phyloP scores from a whole-genome alignment of 1,140 invertebrate genomes.

The Megalonaias nervosa region DNA sequence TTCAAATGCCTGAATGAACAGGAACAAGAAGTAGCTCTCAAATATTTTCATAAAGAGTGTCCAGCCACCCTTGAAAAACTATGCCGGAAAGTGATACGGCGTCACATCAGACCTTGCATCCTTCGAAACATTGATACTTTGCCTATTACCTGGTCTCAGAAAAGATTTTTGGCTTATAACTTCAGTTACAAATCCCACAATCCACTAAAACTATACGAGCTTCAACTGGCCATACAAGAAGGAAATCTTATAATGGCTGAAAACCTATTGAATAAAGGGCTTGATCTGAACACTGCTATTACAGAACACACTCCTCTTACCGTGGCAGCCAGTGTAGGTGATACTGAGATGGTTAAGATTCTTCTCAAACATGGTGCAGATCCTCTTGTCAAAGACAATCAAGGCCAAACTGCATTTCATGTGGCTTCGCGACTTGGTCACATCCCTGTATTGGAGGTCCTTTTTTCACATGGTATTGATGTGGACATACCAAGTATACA shows the following conservation, averaged over 20 bases:
- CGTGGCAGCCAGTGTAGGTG: not conserved
- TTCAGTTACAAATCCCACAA: not conserved
- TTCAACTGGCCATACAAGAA: constrained; percentile 1
- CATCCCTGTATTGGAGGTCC: not conserved
- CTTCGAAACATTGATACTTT: not conserved
- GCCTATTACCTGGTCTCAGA: not conserved
- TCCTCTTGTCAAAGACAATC: not conserved
- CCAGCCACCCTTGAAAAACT: not conserved
- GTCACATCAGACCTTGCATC: not conserved
- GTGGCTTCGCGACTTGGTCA: not conserved
- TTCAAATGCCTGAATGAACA: not conserved
- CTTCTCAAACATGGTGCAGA: constrained; percentile 9
- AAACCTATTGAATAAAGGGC: not conserved
- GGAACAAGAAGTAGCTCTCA: not conserved
- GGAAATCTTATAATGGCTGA: not conserved
- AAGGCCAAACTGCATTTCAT: constrained; percentile 9
- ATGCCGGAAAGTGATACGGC: not conserved
- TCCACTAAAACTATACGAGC: not conserved
- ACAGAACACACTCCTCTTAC: constrained; percentile 9
- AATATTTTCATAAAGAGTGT: not conserved
- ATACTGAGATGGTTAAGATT: not conserved
- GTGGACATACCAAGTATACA: not conserved
- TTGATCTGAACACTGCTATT: constrained; percentile 6
- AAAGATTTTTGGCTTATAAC: constrained; percentile 11
- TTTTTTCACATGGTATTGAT: not conserved